Conservation (phyloP, 2,888 invertebrate species). For the Cephus runcator region DNA sequence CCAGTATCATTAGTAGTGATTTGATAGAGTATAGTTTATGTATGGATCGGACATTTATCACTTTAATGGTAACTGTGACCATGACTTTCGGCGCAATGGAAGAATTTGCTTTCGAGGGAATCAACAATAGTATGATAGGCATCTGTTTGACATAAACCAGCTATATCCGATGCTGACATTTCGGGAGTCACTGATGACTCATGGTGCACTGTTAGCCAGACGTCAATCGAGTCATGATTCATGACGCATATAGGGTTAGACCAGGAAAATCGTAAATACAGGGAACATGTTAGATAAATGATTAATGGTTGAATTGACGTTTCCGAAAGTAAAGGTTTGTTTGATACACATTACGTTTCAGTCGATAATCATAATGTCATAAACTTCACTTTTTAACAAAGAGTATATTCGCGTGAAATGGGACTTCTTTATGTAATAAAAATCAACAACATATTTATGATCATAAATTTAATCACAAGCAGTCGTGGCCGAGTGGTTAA, state of each 20-base stretch:
- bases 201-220: neutral
- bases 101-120: neutral
- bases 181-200: neutral
- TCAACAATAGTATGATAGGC: neutral
- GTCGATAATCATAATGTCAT: neutral
- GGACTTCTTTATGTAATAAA: neutral
- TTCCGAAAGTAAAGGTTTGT: constrained; percentile 38
- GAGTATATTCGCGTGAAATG: neutral
- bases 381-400: neutral
- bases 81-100: neutral
- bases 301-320: constrained; percentile 27
- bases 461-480: constrained; percentile 56
- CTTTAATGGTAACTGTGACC: neutral
- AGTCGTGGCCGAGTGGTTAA: constrained; percentile 90
- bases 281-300: constrained; percentile 37
- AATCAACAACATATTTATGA: neutral
- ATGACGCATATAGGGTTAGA: neutral
- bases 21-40: neutral
- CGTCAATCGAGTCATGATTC: neutral
- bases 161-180: neutral
- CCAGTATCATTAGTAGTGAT: neutral
- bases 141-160: neutral
- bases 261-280: neutral
- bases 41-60: neutral
- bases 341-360: constrained; percentile 28